These are phyloP conservation scores for Limonius californicus DNA, from an alignment of 1,140 invertebrate genomes.

Conservation along the genomic window DNA sequence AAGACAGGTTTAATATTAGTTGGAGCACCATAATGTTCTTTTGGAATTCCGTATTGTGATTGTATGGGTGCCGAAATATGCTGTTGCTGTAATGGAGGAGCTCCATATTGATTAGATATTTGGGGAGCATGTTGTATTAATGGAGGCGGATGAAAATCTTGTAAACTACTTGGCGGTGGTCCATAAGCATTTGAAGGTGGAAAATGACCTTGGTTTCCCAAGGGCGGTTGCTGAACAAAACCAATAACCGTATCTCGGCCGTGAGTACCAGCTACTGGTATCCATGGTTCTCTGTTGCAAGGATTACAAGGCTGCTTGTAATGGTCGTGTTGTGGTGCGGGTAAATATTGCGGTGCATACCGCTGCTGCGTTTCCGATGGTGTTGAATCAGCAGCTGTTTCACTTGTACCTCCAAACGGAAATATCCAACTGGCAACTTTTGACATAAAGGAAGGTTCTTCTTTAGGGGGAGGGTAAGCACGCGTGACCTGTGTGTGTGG, in stretches of 20 bases:
- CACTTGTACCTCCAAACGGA: conserved; percentile 22
- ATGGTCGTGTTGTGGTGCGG: conserved; percentile 15
- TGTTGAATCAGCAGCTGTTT: conserved; percentile 21
- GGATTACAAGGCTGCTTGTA: conserved; percentile 59
- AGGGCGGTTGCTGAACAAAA: conserved; percentile 19
- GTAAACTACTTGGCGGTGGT: conserved; percentile 23
- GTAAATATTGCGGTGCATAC: conserved; percentile 19
- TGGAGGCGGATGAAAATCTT: conserved; percentile 31
- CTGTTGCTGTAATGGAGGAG: not conserved
- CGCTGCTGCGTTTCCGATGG: conserved; percentile 22
- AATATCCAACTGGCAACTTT: conserved; percentile 30
- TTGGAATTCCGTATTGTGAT: conserved; percentile 25
- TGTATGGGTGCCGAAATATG: conserved; percentile 10
- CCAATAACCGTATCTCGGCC: conserved; percentile 33
- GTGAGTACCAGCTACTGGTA: conserved; percentile 58
- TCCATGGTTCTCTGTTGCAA: conserved; percentile 74
- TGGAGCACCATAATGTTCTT: conserved; percentile 30
- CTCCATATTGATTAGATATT: conserved; percentile 26
- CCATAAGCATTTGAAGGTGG: conserved; percentile 25
- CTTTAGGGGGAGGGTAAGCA: not conserved
- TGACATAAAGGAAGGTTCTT: conserved; percentile 28
- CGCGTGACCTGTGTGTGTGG: not conserved
- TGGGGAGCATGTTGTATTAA: conserved; percentile 19
- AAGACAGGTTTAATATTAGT: not conserved
- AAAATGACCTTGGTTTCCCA: conserved; percentile 20